Evolutionary conservation across 2,113 vertebrate species (phyloP), one percentile per base, ranked within the genome.

Genomic region (Chionomys nivalis): DNA sequence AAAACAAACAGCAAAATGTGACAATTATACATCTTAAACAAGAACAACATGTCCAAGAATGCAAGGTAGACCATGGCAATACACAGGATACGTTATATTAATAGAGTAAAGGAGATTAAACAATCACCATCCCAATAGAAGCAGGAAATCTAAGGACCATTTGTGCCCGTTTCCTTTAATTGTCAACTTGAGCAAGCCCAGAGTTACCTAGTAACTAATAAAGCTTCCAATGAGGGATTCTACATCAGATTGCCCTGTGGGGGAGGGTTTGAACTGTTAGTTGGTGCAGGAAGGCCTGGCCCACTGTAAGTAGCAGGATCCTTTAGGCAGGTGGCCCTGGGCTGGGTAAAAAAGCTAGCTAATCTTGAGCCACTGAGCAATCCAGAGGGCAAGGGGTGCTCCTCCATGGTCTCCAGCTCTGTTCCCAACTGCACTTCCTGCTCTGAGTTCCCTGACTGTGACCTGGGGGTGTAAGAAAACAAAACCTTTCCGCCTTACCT

Each of bases 21-120:
- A 52, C 11, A 85, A 89, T 73, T 95, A 75, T 68, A 66, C 4
- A 42, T 36, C 8, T 61, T 47, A 85, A 95, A 89, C 11, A 47
- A 75, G 14, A 7, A 24, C 86, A 77, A 44, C 58, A 17, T 88
- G 88, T 52, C 26, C 8, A 42, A 92, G 39, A 68, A 33, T 75
- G 6, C 23, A 87, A 94, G 23, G 2, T 79, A 61, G 23, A 79
- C 55, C 52, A 44, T 72, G 33, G 63, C 28, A 61, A 55, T 87
- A 70, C 44, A 79, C 44, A 21, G 78, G 49, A 85, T 89, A 79
- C 3, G n/a, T 11, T 94, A 47, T 72, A 24, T 31, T 68, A 85
- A 79, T 23, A 88, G 26, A 49, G 85, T 70, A 93, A 96, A 94
- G n/a, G 23, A 52, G 7, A 73, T 39, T 76, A 81, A 95, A 55